Evolutionary conservation across 2,797 vertebrate genomes (phyloP).

Genomic region (Podarcis lilfordi): DNA sequence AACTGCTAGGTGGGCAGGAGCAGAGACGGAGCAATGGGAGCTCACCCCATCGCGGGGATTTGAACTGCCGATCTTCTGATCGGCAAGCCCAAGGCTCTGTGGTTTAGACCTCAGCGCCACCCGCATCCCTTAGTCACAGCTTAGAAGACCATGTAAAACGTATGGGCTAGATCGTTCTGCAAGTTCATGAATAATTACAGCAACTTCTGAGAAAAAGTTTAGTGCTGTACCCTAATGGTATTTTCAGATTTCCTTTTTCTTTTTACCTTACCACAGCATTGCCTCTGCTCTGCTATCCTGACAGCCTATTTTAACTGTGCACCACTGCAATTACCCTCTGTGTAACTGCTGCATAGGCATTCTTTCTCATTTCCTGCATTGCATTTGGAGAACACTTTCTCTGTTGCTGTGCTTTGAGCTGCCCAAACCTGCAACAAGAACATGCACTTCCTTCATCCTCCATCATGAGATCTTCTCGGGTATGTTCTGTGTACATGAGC

Average conservation of each 20-base stretch:
- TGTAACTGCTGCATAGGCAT: background rate
- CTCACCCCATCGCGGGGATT: too few relatives aligned
- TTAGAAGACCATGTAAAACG: slow-evolving; percentile 38
- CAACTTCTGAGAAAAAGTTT: background rate
- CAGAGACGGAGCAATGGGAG: too few relatives aligned
- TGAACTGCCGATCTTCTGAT: too few relatives aligned
- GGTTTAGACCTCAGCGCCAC: too few relatives aligned
- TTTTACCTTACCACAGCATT: background rate
- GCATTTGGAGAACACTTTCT: background rate
- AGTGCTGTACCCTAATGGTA: background rate
- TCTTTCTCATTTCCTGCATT: background rate
- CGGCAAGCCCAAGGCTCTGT: too few relatives aligned
- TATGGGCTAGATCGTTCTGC: slow-evolving; percentile 15
- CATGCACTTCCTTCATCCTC: background rate
- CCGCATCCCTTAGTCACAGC: background rate
- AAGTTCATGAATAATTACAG: slow-evolving; percentile 24
- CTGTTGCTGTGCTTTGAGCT: background rate
- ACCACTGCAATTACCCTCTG: background rate
- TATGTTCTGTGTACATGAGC: too few relatives aligned
- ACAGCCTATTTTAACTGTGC: background rate
- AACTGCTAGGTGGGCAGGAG: too few relatives aligned
- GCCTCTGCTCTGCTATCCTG: background rate
- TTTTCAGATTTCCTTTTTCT: background rate
- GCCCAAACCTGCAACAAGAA: background rate
- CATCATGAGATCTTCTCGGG: too few relatives aligned